Conservation (phyloP, 2,797 vertebrate species). For the Poeciliopsis gracilis region DNA sequence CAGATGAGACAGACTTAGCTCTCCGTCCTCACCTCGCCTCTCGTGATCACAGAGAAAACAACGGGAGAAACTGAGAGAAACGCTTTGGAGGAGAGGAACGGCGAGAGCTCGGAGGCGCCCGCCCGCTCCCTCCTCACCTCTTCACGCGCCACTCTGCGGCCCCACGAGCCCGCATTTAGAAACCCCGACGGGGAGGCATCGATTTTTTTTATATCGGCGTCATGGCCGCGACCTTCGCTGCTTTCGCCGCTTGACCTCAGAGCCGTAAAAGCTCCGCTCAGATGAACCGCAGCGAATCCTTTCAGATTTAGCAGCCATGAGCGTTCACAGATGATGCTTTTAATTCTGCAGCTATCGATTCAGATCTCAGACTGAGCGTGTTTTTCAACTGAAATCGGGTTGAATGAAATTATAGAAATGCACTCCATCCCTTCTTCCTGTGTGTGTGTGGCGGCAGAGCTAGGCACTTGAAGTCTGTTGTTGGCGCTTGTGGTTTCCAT, state of each 20-base stretch:
- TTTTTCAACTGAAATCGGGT: not conserved
- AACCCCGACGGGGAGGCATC: conserved; percentile 46
- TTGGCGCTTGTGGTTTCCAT: conserved; percentile 54
- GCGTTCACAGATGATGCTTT: not conserved
- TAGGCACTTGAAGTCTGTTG: conserved; percentile 34
- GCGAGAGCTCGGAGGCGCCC: conserved; percentile 9
- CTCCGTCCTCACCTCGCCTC: conserved; percentile 45
- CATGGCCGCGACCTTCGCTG: conserved; percentile 46
- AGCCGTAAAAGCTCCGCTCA: not conserved
- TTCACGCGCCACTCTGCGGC: conserved; percentile 23
- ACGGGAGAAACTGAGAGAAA: not conserved
- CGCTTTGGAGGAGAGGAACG: conserved; percentile 10
- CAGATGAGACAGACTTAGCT: conserved; percentile 44
- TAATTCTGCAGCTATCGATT: not conserved
- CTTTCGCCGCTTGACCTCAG: conserved; percentile 7
- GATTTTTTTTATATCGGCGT: conserved; percentile 54
- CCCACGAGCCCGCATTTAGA: conserved; percentile 60
- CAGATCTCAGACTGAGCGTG: not conserved
- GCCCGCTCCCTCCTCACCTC: conserved; percentile 43
- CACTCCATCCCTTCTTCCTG: not conserved
- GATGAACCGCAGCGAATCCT: conserved; percentile 1
- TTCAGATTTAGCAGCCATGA: not conserved
- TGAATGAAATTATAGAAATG: conserved; percentile 1
- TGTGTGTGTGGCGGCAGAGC: not conserved
- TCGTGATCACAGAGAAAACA: conserved; percentile 50